phyloP scores from a whole-genome alignment of 1,140 invertebrate species.

The Drosophila lacteicornis region DNA sequence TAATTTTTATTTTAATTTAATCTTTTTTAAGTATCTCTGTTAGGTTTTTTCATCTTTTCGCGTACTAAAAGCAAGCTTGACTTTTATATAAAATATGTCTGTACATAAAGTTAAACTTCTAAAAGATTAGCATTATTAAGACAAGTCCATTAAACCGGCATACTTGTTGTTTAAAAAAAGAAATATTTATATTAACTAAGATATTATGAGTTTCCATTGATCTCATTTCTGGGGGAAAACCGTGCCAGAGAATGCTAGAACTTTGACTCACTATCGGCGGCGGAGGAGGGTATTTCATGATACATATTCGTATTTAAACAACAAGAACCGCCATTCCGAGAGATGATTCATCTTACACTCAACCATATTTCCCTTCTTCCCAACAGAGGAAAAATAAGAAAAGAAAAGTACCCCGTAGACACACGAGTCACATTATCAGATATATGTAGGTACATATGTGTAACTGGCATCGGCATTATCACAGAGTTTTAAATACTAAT shows the following conservation, averaged over 20 bases:
- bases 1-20: too few relatives aligned
- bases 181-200: not conserved
- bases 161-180: not conserved
- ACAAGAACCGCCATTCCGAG: not conserved
- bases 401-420: not conserved
- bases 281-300: not conserved
- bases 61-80: too few relatives aligned
- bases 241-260: not conserved
- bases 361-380: not conserved
- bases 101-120: too few relatives aligned
- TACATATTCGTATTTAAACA: not conserved
- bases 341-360: constrained; percentile 33
- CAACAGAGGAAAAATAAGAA: not conserved
- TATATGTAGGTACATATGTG: not conserved
- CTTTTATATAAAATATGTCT: too few relatives aligned
- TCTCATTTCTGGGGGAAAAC: not conserved
- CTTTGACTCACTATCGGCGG: constrained; percentile 2
- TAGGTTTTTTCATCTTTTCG: too few relatives aligned
- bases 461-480: constrained; percentile 15
- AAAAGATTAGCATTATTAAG: too few relatives aligned
- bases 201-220: too few relatives aligned
- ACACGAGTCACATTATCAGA: constrained; percentile 15
- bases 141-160: too few relatives aligned
- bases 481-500: constrained; percentile 27
- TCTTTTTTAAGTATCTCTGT: too few relatives aligned